Conservation (phyloP, 2,888 invertebrate genomes). For the Megaustenia siamemsis region DNA sequence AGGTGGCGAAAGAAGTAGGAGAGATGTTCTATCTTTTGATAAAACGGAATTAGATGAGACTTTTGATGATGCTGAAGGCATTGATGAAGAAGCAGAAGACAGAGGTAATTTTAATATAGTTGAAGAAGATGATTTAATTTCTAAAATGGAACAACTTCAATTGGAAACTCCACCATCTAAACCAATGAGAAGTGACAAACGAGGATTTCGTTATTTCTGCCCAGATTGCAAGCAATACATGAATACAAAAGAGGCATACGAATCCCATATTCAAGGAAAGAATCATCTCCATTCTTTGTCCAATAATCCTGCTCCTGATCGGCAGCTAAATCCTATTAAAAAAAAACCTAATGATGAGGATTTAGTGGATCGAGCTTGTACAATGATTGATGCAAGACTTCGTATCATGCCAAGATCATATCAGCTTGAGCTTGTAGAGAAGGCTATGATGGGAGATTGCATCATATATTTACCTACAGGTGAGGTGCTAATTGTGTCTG, state of each 20-base stretch:
- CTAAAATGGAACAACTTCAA: background rate
- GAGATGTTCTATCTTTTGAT: slow-evolving; percentile 12
- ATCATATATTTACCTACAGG: slow-evolving; percentile 76
- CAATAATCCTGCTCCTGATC: slow-evolving; percentile 59
- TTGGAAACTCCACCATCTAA: background rate
- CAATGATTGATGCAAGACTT: slow-evolving; percentile 50
- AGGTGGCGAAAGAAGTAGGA: background rate
- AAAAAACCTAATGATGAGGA: slow-evolving; percentile 11
- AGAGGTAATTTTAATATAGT: slow-evolving; percentile 26
- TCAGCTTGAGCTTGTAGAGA: slow-evolving; percentile 71
- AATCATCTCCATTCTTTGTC: slow-evolving; percentile 64
- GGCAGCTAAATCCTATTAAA: slow-evolving; percentile 30
- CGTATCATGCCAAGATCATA: slow-evolving; percentile 65
- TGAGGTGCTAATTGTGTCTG: no score
- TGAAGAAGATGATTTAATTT: background rate
- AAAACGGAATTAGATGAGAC: slow-evolving; percentile 29
- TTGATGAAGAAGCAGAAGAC: slow-evolving; percentile 37
- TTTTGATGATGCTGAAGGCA: slow-evolving; percentile 38
- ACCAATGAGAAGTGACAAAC: slow-evolving; percentile 34
- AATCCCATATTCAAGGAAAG: slow-evolving; percentile 64
- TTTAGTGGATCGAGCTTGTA: background rate
- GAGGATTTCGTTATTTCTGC: slow-evolving; percentile 57
- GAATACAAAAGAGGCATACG: slow-evolving; percentile 64
- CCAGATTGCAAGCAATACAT: slow-evolving; percentile 63
- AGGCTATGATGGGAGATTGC: slow-evolving; percentile 67